Conservation (phyloP, 2,888 invertebrate species). For the Conops quadrifasciatus region DNA sequence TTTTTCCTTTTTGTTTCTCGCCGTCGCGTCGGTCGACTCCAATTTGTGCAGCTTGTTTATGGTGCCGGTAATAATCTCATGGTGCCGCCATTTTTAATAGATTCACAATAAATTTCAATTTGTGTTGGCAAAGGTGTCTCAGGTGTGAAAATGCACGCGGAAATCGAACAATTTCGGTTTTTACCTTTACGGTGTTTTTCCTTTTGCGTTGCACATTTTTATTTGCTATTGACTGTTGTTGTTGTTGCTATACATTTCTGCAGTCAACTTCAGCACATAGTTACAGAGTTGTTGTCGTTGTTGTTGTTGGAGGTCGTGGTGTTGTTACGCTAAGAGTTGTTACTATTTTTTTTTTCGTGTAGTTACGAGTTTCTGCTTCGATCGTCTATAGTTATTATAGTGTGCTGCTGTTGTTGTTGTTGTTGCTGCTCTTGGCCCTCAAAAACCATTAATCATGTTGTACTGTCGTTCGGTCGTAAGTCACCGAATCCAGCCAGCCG, state of each 20-base stretch:
- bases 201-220: not conserved
- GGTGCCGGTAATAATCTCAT: not conserved
- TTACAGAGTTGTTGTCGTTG: constrained; percentile 34
- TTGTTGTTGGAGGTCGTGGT: constrained; percentile 32
- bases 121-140: constrained; percentile 53
- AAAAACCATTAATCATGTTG: constrained; percentile 62
- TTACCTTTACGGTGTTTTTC: not conserved
- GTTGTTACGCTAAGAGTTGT: constrained; percentile 30
- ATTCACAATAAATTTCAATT: constrained; percentile 42
- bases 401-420: constrained; percentile 18
- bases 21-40: not conserved
- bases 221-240: not conserved
- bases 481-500: constrained; percentile 17
- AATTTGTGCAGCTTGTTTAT: constrained; percentile 19
- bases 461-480: constrained; percentile 39
- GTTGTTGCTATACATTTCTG: constrained; percentile 31
- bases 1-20: not conserved
- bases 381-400: constrained; percentile 37
- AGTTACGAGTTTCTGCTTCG: constrained; percentile 32
- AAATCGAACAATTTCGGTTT: constrained; percentile 42
- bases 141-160: constrained; percentile 59
- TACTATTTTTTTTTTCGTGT: constrained; percentile 11
- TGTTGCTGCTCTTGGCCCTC: constrained; percentile 57
- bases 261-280: constrained; percentile 21
- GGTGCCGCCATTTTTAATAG: constrained; percentile 38